Evolutionary conservation across 2,888 invertebrate species (phyloP).

Genomic region (Rhagonycha fulva): DNA sequence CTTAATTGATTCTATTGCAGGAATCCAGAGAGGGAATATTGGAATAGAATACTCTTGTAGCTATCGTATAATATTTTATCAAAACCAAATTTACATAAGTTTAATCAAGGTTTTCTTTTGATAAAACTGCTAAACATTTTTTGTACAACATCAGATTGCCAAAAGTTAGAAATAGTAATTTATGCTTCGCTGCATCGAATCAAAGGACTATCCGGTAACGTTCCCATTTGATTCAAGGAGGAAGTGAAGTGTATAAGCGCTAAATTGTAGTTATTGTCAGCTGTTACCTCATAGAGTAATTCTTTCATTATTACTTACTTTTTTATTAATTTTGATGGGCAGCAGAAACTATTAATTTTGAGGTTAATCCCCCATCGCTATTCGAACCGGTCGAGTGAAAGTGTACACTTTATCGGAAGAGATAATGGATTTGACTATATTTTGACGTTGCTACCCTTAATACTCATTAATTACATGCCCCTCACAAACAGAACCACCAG

Average conservation of each 20-base stretch:
- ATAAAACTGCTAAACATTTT: not conserved
- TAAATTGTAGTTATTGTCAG: not conserved
- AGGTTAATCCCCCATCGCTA: not conserved
- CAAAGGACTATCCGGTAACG: not conserved
- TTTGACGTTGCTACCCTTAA: not conserved
- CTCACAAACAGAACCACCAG: not conserved
- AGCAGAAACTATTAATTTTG: not conserved
- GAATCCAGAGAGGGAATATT: not conserved
- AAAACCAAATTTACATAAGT: not conserved
- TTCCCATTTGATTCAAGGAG: not conserved
- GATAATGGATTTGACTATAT: not conserved
- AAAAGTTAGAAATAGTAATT: not conserved
- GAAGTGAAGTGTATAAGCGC: not conserved
- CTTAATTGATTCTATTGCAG: not conserved
- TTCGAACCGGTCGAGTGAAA: not conserved
- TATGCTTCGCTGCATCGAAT: not conserved
- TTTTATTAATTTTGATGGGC: not conserved
- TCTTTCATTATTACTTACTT: not conserved
- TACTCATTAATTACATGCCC: not conserved
- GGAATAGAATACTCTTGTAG: not conserved
- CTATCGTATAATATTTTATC: not conserved
- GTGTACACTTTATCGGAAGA: not conserved
- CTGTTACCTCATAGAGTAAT: not conserved
- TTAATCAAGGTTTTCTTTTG: not conserved
- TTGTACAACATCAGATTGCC: not conserved